Percentiles rank a stretch among this genome's conserved stretches.
Evolutionary conservation across 2,888 invertebrate species (phyloP).

Genomic region (Habroteleia sp.): DNA sequence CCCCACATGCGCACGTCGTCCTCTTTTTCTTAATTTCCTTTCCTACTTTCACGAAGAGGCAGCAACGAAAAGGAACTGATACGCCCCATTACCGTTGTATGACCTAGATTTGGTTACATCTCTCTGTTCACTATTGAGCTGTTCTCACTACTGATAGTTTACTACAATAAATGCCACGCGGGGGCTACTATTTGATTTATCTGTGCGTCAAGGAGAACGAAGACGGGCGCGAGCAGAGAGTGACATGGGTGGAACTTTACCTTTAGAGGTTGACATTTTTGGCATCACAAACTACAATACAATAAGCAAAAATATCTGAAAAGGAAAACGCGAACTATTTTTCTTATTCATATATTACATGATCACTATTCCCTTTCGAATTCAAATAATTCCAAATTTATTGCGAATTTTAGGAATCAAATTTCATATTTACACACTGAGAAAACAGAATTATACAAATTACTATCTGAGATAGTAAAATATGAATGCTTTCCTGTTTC

Average conservation of each 20-base stretch:
- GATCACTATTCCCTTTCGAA: too few species aligned
- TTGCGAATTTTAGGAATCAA: too few species aligned
- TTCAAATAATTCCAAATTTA: too few species aligned
- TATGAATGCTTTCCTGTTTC: too few species aligned
- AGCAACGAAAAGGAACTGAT: conserved; percentile 78
- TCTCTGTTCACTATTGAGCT: conserved; percentile 80
- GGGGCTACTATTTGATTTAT: conserved; percentile 72
- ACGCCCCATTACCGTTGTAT: conserved; percentile 81
- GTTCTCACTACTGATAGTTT: conserved; percentile 79
- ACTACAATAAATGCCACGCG: conserved; percentile 74
- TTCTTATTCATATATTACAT: too few species aligned
- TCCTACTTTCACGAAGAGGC: conserved; percentile 62
- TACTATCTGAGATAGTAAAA: too few species aligned
- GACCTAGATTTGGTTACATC: conserved; percentile 79
- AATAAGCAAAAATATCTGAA: too few species aligned
- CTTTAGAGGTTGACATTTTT: too few species aligned
- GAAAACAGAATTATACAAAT: too few species aligned
- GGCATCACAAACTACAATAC: too few species aligned
- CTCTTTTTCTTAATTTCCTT: conserved; percentile 34
- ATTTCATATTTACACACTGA: too few species aligned
- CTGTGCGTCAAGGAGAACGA: conserved; percentile 56
- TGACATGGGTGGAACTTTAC: conserved; percentile 44
- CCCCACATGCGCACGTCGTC: conserved; percentile 24
- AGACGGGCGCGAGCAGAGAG: conserved; percentile 46
- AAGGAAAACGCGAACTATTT: too few species aligned